phyloP scores from a whole-genome alignment of 2,797 vertebrate species.

The Tragopan temminckii region DNA sequence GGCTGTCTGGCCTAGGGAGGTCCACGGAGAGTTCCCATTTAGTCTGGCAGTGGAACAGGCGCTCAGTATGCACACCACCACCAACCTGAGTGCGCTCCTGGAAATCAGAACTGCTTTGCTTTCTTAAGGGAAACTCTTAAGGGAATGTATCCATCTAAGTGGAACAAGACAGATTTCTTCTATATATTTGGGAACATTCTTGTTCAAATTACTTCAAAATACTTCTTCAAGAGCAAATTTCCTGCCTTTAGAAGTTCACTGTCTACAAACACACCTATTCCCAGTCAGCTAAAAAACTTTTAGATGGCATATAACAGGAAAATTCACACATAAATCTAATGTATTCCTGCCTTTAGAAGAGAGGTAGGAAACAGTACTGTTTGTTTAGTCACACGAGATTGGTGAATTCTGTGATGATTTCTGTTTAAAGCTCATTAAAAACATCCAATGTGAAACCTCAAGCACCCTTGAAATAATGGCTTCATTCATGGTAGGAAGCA shows the following conservation, averaged over 20 bases:
- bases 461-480: not conserved
- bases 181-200: not conserved
- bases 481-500: slow-evolving; percentile 3
- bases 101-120: not conserved
- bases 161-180: slow-evolving; percentile 22
- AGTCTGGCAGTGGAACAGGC: slow-evolving; percentile 32
- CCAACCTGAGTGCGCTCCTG: not conserved
- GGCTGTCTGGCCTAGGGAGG: slow-evolving; percentile 1
- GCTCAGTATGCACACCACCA: not conserved
- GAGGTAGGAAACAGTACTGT: not conserved
- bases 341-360: not conserved
- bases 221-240: slow-evolving; percentile 49
- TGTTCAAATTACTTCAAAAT: not conserved
- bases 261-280: not conserved
- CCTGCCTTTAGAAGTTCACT: slow-evolving; percentile 33
- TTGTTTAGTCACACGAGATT: slow-evolving; percentile 23
- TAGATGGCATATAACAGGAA: not conserved
- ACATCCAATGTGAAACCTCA: not conserved
- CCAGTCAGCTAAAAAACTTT: slow-evolving; percentile 31
- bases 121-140: slow-evolving; percentile 3
- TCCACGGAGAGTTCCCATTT: fast-evolving
- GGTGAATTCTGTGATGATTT: not conserved
- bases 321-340: not conserved
- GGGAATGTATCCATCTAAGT: slow-evolving; percentile 23
- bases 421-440: slow-evolving; percentile 11